These are phyloP conservation scores for Clarias fuscus DNA, from an alignment of 2,797 vertebrate species.

Conservation along the genomic window DNA sequence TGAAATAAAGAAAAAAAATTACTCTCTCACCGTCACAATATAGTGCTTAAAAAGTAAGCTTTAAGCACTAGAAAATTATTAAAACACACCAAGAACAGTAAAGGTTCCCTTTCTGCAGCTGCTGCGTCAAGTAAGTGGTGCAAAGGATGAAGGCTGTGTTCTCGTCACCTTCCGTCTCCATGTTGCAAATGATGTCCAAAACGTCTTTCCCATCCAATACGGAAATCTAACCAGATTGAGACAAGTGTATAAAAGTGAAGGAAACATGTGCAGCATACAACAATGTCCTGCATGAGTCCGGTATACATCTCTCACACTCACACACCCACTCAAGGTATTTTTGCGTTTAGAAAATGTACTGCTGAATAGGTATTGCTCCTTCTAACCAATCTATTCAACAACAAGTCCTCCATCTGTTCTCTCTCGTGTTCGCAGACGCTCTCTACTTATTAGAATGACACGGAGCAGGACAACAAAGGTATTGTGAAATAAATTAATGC, in stretches of 20 bases:
- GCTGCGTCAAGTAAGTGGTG: conserved; percentile 96
- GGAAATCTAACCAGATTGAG: conserved; percentile 80
- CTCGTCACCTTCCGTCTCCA: conserved; percentile 95
- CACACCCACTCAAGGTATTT: background rate
- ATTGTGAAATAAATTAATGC: background rate
- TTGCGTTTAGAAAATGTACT: background rate
- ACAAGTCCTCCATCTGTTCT: background rate
- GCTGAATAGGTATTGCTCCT: background rate
- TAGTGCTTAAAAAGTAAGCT: background rate
- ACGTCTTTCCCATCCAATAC: conserved; percentile 94
- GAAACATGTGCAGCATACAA: background rate
- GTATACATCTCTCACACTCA: no score
- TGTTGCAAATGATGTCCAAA: conserved; percentile 92
- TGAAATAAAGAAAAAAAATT: conserved; percentile 53
- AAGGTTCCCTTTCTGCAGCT: conserved; percentile 91
- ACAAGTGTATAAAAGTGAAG: background rate
- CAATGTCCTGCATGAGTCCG: background rate
- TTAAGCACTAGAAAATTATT: background rate
- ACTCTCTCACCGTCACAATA: background rate
- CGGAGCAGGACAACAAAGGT: background rate
- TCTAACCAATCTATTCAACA: background rate
- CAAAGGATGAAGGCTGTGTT: conserved; percentile 95
- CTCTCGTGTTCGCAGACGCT: no score
- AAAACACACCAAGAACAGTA: conserved; percentile 92
- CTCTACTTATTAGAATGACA: background rate